Evolutionary conservation across 2,888 invertebrate genomes (phyloP), one percentile per base, ranked within the genome.

Genomic region (Abscondita cerata): DNA sequence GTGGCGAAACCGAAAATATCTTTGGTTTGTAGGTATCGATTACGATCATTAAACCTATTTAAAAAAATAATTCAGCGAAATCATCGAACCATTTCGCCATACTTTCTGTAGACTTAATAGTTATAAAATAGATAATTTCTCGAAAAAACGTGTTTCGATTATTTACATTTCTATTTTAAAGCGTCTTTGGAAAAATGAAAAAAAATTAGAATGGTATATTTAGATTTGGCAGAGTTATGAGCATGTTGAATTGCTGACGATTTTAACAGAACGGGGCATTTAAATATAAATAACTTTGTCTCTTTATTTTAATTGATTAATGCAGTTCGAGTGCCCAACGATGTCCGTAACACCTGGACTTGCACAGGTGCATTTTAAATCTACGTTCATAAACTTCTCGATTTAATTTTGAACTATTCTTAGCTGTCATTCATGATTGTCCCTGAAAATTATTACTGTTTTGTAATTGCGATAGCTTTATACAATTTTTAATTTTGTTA

Each of bases 231-330:
- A 51, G 19, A 13, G 48, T 48, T 33, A 33, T 13, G 16, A 12
- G 47, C 18, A 47, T 41, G 44, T 44, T 44, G 19, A 25, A 25
- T 25, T 8, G 18, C 44, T 44, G 19, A 44, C 44, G 44, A 12
- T 18, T 19, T 18, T 9, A 46, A 48, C 31, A 12, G 48, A 25
- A 12, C 12, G 13, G 4, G 13, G 31, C 34, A 41, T 52, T 33
- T 15, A 8, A 13, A 34, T 63, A 67, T 67, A 67, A 65, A 67
- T 67, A 67, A 59, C 57, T 47, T 52, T 44, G 48, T 52, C 55
- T 51, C 55, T 61, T 63, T 63, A 60, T 59, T 67, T 65, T 63
- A 63, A 62, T 67, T 67, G 63, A 67, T 67, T 67, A 65, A 63
- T 61, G 61, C 52, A 58, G 61, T 50, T 55, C 52, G 59, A 62